Percentiles rank a stretch among this genome's conserved stretches.
Evolutionary conservation across 2,888 invertebrate species (phyloP).

Genomic region (Digitonthophagus gazella): DNA sequence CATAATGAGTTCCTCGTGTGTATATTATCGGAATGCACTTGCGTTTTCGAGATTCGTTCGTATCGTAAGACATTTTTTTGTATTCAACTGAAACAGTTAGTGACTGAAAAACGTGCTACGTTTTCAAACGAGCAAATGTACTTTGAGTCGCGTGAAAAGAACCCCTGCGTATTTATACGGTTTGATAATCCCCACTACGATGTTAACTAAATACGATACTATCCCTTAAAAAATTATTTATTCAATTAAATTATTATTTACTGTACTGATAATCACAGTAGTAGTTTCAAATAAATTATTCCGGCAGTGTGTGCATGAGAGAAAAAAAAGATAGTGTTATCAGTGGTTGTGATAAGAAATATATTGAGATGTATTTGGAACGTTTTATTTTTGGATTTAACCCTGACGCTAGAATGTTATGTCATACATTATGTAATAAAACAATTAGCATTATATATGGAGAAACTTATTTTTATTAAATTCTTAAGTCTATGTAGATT

Average conservation of each 20-base stretch:
- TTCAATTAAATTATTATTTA: not conserved
- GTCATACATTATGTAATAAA: no score
- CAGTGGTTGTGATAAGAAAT: not conserved
- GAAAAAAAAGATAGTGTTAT: not conserved
- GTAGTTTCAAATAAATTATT: no score
- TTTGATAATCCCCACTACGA: conserved; percentile 24
- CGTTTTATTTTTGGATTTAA: no score
- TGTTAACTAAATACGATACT: no score
- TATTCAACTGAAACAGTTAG: not conserved
- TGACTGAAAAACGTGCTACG: not conserved
- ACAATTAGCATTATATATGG: not conserved
- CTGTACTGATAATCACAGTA: no score
- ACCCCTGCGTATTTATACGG: conserved; percentile 25
- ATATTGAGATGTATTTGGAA: no score
- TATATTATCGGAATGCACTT: conserved; percentile 75
- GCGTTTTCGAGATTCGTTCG: conserved; percentile 48
- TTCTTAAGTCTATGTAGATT: not conserved
- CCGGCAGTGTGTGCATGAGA: no score
- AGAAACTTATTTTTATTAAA: not conserved
- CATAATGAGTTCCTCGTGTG: conserved; percentile 78
- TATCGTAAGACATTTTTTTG: conserved; percentile 41
- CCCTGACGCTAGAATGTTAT: no score
- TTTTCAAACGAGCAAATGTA: not conserved
- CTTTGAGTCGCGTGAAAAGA: conserved; percentile 3
- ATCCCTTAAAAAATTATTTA: not conserved